Evolutionary conservation across 2,113 vertebrate genomes (phyloP).

Genomic region (Notechis scutatus): DNA sequence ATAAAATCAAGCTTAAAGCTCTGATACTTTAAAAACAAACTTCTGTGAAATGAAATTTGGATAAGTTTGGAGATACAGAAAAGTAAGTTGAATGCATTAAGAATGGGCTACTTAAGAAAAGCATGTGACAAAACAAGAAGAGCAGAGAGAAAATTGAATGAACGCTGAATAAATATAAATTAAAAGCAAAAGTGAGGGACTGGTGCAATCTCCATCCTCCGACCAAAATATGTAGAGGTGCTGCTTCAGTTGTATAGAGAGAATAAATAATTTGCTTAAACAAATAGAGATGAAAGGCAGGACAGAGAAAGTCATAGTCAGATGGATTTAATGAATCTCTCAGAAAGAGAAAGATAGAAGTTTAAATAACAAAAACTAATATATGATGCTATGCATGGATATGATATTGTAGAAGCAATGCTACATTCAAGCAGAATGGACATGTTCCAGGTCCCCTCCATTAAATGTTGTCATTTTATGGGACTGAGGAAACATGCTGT

Average conservation of each 20-base stretch:
- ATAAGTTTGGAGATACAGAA: neutral
- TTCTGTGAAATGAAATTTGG: neutral
- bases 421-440: neutral
- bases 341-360: neutral
- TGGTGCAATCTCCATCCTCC: neutral
- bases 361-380: neutral
- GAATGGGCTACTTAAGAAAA: neutral
- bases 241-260: neutral
- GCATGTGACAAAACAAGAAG: neutral
- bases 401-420: neutral
- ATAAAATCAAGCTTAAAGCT: neutral
- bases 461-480: neutral
- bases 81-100: neutral
- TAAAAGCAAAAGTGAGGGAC: neutral
- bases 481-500: neutral
- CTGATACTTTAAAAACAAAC: neutral
- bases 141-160: neutral
- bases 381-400: neutral
- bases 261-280: neutral
- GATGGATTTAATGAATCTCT: neutral
- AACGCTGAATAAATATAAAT: neutral
- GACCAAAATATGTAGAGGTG: neutral
- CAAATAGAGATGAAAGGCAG: neutral
- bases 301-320: neutral
- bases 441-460: neutral